A percentile compares a stretch with the other conserved stretches of the same genome.
These are phyloP conservation scores for Burhinus bistriatus DNA, from an alignment of 2,113 vertebrate species.

Conservation along the genomic window DNA sequence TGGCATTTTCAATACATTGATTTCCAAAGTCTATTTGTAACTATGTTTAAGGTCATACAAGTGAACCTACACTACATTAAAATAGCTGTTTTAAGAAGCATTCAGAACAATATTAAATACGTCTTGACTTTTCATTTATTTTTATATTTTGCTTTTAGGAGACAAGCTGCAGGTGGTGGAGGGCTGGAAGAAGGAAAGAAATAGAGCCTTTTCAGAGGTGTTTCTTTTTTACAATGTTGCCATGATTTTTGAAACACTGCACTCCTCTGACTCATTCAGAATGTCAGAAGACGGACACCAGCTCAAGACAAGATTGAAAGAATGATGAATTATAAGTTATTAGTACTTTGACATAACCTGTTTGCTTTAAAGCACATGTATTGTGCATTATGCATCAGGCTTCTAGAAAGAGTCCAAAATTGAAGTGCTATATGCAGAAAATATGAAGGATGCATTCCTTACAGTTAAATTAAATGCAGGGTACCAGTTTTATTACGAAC, in stretches of 20 bases:
- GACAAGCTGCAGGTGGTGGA: background rate
- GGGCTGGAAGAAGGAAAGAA: background rate
- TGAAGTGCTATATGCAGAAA: background rate
- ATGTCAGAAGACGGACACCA: conserved; percentile 39
- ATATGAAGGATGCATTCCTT: background rate
- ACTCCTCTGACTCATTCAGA: conserved; percentile 52
- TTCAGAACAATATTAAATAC: background rate
- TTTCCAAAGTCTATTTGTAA: background rate
- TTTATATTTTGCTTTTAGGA: conserved; percentile 51
- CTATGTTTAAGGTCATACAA: background rate
- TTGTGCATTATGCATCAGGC: background rate
- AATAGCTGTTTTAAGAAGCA: background rate
- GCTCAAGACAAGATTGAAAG: conserved; percentile 47
- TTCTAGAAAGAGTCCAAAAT: background rate
- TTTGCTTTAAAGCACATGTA: conserved; percentile 16
- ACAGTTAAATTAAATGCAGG: background rate
- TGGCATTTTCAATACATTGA: background rate
- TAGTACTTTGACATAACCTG: background rate
- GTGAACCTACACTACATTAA: background rate
- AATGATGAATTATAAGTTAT: conserved; percentile 20
- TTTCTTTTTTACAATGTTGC: conserved; percentile 18
- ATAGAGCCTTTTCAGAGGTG: conserved; percentile 42
- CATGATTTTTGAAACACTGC: conserved; percentile 38
- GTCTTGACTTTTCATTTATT: conserved; percentile 8
- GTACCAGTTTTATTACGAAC: background rate